Conservation (phyloP, 2,888 invertebrate genomes). For the Conchocele bisecta region DNA sequence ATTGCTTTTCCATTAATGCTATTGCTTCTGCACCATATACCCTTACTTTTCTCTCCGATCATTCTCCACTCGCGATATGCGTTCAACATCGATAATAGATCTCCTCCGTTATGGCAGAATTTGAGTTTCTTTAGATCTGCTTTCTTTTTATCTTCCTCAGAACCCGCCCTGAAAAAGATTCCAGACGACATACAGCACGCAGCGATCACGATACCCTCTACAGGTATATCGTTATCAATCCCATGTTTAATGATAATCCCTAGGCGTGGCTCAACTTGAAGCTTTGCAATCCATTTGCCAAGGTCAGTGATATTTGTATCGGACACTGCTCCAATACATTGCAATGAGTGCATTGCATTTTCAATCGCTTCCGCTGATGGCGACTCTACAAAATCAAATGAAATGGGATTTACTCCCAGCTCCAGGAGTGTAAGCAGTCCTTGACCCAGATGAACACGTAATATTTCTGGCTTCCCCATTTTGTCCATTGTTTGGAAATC, state of each 20-base stretch:
- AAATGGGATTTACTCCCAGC: constrained; percentile 73
- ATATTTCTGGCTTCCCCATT: constrained; percentile 79
- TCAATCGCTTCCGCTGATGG: constrained; percentile 69
- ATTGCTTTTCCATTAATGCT: constrained; percentile 80
- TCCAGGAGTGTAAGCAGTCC: constrained; percentile 77
- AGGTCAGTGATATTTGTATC: constrained; percentile 71
- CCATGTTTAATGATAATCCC: constrained; percentile 69
- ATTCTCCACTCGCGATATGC: constrained; percentile 73
- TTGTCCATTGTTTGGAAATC: constrained; percentile 75
- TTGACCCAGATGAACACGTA: constrained; percentile 75
- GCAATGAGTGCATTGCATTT: constrained; percentile 69
- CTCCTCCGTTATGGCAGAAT: constrained; percentile 76
- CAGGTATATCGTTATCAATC: constrained; percentile 59
- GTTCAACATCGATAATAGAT: constrained; percentile 72
- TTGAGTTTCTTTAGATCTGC: constrained; percentile 69
- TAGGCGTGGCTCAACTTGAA: constrained; percentile 78
- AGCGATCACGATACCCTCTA: constrained; percentile 75
- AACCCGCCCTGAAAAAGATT: constrained; percentile 75
- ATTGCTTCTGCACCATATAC: constrained; percentile 78
- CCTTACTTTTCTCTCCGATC: constrained; percentile 65
- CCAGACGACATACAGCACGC: constrained; percentile 70
- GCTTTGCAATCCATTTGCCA: constrained; percentile 76
- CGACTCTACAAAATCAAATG: constrained; percentile 80
- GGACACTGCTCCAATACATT: constrained; percentile 72
- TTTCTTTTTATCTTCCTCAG: constrained; percentile 68